A percentile compares a stretch with the other conserved stretches of the same genome.
Conservation (phyloP, 2,113 vertebrate genomes). For the Callaeas wilsoni region DNA sequence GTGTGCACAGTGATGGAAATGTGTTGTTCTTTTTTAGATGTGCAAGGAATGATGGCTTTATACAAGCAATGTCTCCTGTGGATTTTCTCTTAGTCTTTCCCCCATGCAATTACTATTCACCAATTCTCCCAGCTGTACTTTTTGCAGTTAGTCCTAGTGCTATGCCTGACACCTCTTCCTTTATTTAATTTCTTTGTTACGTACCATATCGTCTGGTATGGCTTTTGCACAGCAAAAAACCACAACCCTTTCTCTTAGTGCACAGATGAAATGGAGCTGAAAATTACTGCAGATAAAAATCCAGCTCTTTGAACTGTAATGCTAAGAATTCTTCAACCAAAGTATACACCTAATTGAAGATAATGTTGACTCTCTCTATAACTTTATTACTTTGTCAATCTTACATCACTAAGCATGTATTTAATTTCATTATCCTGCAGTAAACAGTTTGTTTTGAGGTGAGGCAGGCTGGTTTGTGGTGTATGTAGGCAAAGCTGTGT, state of each 20-base stretch:
- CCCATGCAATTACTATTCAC: neutral
- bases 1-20: neutral
- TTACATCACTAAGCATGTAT: neutral
- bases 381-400: neutral
- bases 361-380: neutral
- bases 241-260: neutral
- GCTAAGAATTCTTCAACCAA: neutral
- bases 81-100: neutral
- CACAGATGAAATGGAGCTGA: slow-evolving; percentile 18
- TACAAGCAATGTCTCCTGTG: neutral
- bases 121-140: neutral
- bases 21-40: neutral
- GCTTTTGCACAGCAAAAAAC: neutral
- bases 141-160: neutral
- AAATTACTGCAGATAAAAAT: slow-evolving; percentile 31
- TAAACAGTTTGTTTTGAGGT: neutral
- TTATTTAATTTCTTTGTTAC: neutral
- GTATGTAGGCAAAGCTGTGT: neutral
- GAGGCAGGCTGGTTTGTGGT: neutral
- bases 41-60: neutral
- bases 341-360: neutral
- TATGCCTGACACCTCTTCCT: neutral
- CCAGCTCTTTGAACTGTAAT: neutral
- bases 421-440: neutral
- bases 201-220: neutral